Evolutionary conservation across 2,888 invertebrate species (phyloP).

Genomic region (Caradrina kadenii): DNA sequence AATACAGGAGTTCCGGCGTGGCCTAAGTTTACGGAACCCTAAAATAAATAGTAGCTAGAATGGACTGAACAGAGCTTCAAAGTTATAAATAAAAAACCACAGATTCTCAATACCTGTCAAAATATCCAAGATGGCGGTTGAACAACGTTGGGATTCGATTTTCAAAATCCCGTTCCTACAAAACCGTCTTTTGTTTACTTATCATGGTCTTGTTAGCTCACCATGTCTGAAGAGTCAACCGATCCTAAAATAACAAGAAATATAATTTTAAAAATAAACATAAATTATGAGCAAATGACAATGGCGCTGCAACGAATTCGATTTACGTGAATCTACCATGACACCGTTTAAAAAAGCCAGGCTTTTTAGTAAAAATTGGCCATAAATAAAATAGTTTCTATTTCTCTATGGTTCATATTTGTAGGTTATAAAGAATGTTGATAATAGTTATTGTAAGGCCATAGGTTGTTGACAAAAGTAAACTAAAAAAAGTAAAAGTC

Average conservation of each 20-base stretch:
- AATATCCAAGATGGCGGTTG: constrained; percentile 6
- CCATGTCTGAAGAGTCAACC: constrained; percentile 7
- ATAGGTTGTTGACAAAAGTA: constrained; percentile 23
- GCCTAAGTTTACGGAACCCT: background rate
- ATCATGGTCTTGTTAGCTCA: constrained; percentile 41
- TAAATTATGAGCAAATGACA: constrained; percentile 56
- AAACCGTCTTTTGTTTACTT: constrained; percentile 30
- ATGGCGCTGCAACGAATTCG: constrained; percentile 45
- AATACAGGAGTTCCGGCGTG: background rate
- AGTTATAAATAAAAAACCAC: background rate
- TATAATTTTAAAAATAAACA: constrained; percentile 46
- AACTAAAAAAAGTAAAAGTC: background rate
- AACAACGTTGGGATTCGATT: background rate
- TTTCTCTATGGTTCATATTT: constrained; percentile 37
- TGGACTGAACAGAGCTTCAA: background rate
- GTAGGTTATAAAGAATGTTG: constrained; percentile 37
- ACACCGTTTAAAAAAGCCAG: constrained; percentile 51
- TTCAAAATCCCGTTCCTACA: constrained; percentile 6
- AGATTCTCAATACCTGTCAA: background rate
- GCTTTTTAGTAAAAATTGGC: constrained; percentile 35
- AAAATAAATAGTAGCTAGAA: background rate
- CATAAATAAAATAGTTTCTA: constrained; percentile 32
- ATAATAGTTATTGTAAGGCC: constrained; percentile 32
- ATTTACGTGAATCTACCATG: constrained; percentile 46
- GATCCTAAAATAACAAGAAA: constrained; percentile 58